These are phyloP conservation scores for Netelia melanura DNA, from an alignment of 2,888 invertebrate genomes.

Conservation along the genomic window DNA sequence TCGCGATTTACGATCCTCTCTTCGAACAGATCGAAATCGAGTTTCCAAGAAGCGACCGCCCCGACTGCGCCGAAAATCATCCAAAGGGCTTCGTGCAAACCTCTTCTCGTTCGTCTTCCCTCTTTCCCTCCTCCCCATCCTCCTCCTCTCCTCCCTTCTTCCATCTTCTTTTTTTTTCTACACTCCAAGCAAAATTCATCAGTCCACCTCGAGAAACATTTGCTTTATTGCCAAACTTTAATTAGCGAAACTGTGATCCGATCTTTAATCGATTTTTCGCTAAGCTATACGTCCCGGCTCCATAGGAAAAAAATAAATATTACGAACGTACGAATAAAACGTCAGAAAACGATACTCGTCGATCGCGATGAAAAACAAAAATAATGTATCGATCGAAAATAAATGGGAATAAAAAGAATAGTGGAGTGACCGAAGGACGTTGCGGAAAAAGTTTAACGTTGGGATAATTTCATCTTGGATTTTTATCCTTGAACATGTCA, in stretches of 20 bases:
- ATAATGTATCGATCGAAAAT: too few species aligned
- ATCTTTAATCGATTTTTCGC: slow-evolving; percentile 10
- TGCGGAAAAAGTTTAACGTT: slow-evolving; percentile 30
- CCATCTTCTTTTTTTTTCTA: background rate
- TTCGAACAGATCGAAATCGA: slow-evolving; percentile 57
- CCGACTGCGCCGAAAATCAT: slow-evolving; percentile 35
- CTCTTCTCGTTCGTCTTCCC: slow-evolving; percentile 33
- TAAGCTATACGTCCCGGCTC: too few species aligned
- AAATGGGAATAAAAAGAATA: slow-evolving; percentile 13
- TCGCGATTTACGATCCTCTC: slow-evolving; percentile 44
- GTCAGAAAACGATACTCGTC: background rate
- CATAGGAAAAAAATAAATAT: too few species aligned
- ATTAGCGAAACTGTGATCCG: background rate
- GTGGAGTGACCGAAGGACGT: slow-evolving; percentile 41
- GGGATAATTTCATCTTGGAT: slow-evolving; percentile 30
- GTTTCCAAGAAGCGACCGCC: slow-evolving; percentile 56
- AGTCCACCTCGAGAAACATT: slow-evolving; percentile 14
- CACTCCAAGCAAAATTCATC: background rate
- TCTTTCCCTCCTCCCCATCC: background rate
- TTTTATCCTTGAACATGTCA: slow-evolving; percentile 47
- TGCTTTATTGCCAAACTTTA: slow-evolving; percentile 5
- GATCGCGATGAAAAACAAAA: background rate
- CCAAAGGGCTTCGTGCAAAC: slow-evolving; percentile 4
- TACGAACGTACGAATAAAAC: too few species aligned
- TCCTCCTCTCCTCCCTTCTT: background rate